Evolutionary conservation across 2,797 vertebrate genomes (phyloP).

Genomic region (Triplophysa yarkandensis): DNA sequence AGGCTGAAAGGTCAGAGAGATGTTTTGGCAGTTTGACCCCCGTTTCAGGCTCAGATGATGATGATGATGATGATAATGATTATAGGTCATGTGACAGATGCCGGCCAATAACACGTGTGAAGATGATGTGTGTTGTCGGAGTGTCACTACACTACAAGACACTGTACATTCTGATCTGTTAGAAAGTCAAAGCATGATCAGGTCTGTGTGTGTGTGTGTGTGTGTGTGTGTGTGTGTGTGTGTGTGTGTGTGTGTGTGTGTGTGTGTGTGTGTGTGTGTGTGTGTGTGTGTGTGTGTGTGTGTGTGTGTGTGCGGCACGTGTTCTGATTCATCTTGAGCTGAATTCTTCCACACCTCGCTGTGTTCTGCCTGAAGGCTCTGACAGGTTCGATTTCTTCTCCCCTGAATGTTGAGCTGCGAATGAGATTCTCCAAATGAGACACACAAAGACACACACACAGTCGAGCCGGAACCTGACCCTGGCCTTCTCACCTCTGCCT

Average conservation of each 20-base stretch:
- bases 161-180: slow-evolving; percentile 15
- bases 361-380: slow-evolving; percentile 80
- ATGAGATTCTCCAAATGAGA: slow-evolving; percentile 83
- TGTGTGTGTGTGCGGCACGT: slow-evolving; percentile 40
- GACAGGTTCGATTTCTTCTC: slow-evolving; percentile 82
- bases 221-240: not conserved
- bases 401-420: slow-evolving; percentile 75
- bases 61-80: slow-evolving; percentile 27
- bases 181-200: not conserved
- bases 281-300: slow-evolving; percentile 37
- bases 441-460: slow-evolving; percentile 37
- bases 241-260: slow-evolving; percentile 3
- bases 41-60: slow-evolving; percentile 9
- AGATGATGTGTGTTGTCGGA: slow-evolving; percentile 34
- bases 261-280: not conserved
- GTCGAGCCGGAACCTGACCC: slow-evolving; percentile 76
- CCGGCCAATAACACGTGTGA: slow-evolving; percentile 37
- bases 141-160: slow-evolving; percentile 13
- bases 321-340: slow-evolving; percentile 43
- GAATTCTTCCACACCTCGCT: slow-evolving; percentile 78
- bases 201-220: slow-evolving; percentile 4
- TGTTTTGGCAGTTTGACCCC: slow-evolving; percentile 39
- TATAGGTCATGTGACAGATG: slow-evolving; percentile 41
- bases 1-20: slow-evolving; percentile 44
- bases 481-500: slow-evolving; percentile 75